Evolutionary conservation across 2,113 vertebrate species (phyloP).

Genomic region (Cephalophus harveyi): DNA sequence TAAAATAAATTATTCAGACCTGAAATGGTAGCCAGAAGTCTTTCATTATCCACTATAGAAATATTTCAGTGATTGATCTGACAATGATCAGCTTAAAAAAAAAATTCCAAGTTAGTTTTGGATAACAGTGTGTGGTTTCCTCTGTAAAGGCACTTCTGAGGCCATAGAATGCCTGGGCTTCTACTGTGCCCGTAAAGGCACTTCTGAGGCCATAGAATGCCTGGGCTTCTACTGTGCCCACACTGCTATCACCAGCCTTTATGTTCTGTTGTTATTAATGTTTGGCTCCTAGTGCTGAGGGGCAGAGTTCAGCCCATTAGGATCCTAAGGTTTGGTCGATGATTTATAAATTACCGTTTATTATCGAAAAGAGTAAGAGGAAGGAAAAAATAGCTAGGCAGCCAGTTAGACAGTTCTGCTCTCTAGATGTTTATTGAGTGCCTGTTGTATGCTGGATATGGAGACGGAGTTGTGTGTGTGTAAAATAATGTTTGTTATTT

Average conservation of each 20-base stretch:
- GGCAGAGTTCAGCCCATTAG: neutral
- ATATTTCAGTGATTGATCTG: slow-evolving; percentile 16
- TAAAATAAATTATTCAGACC: slow-evolving; percentile 33
- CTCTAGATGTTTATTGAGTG: neutral
- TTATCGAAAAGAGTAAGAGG: neutral
- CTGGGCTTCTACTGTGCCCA: neutral
- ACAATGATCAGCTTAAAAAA: neutral
- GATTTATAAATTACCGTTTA: neutral
- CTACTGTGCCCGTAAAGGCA: neutral
- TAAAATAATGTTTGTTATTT: neutral
- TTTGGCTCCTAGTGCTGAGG: neutral
- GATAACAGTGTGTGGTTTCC: neutral
- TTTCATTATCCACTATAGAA: slow-evolving; percentile 10
- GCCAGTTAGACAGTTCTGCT: neutral
- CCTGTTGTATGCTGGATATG: neutral
- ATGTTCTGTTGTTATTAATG: neutral
- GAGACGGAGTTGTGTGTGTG: neutral
- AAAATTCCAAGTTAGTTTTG: neutral
- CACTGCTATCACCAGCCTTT: accelerated
- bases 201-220: neutral
- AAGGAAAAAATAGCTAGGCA: neutral
- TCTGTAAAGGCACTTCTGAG: neutral
- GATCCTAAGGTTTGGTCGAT: neutral
- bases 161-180: neutral
- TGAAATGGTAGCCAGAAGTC: neutral